A percentile compares a stretch with the other conserved stretches of the same genome.
Evolutionary conservation across 1,140 invertebrate genomes (phyloP).

Genomic region (Tenebrio molitor): DNA sequence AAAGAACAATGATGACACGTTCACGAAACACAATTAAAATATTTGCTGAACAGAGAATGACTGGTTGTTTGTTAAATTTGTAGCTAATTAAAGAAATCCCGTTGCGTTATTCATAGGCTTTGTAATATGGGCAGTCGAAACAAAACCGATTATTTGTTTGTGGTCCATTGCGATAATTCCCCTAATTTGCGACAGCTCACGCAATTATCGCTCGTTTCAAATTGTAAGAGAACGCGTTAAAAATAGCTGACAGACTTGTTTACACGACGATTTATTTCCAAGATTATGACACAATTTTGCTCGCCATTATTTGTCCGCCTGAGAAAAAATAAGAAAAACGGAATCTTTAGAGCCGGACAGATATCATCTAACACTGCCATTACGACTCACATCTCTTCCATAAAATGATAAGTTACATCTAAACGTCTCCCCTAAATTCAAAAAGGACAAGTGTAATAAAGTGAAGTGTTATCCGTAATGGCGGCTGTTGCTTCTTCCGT

Average conservation of each 20-base stretch:
- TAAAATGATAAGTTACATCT: constrained; percentile 35
- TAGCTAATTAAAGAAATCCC: constrained; percentile 16
- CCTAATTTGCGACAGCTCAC: neutral
- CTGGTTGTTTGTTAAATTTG: constrained; percentile 21
- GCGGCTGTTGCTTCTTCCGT: constrained; percentile 12
- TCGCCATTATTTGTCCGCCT: constrained; percentile 5
- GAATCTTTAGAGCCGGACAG: constrained; percentile 14
- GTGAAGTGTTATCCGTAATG: constrained; percentile 1
- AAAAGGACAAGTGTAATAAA: constrained; percentile 28
- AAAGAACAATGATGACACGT: constrained; percentile 35
- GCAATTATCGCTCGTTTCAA: neutral
- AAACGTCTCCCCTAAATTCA: constrained; percentile 28
- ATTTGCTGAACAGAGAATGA: constrained; percentile 14
- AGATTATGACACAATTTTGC: constrained; percentile 16
- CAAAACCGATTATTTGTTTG: constrained; percentile 2
- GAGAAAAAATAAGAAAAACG: constrained; percentile 18
- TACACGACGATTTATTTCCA: neutral
- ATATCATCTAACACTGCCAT: constrained; percentile 22
- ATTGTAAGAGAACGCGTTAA: neutral
- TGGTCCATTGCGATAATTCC: neutral
- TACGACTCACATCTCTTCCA: constrained; percentile 25
- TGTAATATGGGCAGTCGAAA: neutral
- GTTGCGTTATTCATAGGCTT: constrained; percentile 11
- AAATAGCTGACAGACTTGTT: constrained; percentile 7
- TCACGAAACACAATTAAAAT: constrained; percentile 34